These are phyloP conservation scores for Tupiocoris notatus DNA, from an alignment of 2,888 invertebrate genomes.

Conservation along the genomic window DNA sequence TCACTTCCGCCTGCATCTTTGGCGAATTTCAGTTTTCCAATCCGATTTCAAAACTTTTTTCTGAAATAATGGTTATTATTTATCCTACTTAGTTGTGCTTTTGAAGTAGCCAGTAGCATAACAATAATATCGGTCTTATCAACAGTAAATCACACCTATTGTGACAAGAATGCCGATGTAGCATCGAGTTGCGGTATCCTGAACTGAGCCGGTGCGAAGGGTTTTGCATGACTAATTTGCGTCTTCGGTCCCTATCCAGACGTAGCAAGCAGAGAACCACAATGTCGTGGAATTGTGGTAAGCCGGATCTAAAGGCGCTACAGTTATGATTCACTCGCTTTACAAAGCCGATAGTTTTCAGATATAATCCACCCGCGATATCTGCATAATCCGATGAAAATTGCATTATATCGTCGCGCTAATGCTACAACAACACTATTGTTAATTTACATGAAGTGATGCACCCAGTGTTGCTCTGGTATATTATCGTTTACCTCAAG, in stretches of 20 bases:
- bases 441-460: not conserved
- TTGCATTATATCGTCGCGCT: slow-evolving; percentile 8
- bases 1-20: too few species aligned
- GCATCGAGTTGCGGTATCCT: too few species aligned
- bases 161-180: not conserved
- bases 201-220: not conserved
- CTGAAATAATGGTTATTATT: too few species aligned
- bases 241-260: not conserved
- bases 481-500: too few species aligned
- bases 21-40: too few species aligned
- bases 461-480: not conserved
- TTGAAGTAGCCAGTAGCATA: too few species aligned
- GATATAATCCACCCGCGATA: not conserved
- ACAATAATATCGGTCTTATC: too few species aligned
- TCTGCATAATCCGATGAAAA: slow-evolving; percentile 23
- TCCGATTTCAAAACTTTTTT: too few species aligned
- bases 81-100: too few species aligned
- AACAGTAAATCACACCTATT: too few species aligned
- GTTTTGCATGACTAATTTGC: slow-evolving; percentile 31
- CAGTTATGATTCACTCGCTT: slow-evolving; percentile 18
- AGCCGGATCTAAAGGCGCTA: slow-evolving; percentile 15
- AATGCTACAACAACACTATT: too few species aligned
- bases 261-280: not conserved
- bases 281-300: slow-evolving; percentile 22
- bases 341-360: not conserved